phyloP scores from a whole-genome alignment of 2,113 vertebrate species.

The Cottus gobio region DNA sequence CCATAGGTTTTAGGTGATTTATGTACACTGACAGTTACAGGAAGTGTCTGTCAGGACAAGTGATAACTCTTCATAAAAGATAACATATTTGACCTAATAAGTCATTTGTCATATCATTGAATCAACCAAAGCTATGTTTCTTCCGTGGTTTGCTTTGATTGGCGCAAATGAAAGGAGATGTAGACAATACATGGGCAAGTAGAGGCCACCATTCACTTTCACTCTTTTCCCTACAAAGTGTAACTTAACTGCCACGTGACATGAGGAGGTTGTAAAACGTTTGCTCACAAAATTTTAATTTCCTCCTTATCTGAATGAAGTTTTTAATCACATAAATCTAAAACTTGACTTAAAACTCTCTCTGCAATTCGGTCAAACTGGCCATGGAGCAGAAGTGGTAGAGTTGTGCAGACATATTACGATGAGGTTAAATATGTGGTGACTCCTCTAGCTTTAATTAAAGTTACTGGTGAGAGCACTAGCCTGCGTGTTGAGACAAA shows the following conservation, averaged over 20 bases:
- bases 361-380: background rate
- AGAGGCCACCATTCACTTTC: slow-evolving; percentile 45
- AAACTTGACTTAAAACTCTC: background rate
- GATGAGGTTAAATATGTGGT: slow-evolving; percentile 53
- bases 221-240: slow-evolving; percentile 29
- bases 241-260: slow-evolving; percentile 36
- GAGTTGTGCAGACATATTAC: slow-evolving; percentile 4
- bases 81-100: slow-evolving; percentile 42
- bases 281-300: background rate
- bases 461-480: slow-evolving; percentile 69
- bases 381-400: background rate
- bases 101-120: slow-evolving; percentile 61
- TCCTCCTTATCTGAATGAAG: background rate
- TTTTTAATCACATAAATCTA: background rate
- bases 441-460: slow-evolving; percentile 75
- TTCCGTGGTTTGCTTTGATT: slow-evolving; percentile 58
- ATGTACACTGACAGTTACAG: slow-evolving; percentile 36
- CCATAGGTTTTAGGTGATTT: slow-evolving; percentile 33
- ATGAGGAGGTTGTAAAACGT: slow-evolving; percentile 33
- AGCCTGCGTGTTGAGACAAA: slow-evolving; percentile 80
- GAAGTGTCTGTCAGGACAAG: slow-evolving; percentile 44
- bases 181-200: slow-evolving; percentile 60
- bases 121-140: slow-evolving; percentile 51
- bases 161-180: slow-evolving; percentile 57
- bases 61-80: slow-evolving; percentile 40